Conservation (phyloP, 2,797 vertebrate species). For the Threskiornis aethiopicus region DNA sequence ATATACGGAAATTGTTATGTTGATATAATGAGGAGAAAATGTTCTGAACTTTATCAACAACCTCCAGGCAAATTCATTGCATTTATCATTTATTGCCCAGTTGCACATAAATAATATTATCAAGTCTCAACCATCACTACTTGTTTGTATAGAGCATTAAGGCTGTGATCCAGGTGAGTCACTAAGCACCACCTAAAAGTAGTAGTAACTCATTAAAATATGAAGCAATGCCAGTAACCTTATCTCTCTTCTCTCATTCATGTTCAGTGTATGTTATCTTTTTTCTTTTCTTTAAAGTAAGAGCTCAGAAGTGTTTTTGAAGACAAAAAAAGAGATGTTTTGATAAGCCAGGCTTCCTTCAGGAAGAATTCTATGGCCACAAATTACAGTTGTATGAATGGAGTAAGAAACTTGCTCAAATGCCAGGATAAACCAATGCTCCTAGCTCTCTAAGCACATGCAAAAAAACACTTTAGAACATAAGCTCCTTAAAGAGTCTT, state of each 20-base stretch:
- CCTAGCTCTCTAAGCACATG: background rate
- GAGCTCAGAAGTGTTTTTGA: background rate
- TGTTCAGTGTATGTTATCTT: background rate
- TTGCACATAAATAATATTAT: background rate
- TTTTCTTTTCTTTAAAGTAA: background rate
- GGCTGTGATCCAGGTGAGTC: background rate
- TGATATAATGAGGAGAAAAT: background rate
- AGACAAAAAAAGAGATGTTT: background rate
- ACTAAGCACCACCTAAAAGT: background rate
- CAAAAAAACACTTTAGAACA: background rate
- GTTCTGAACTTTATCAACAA: background rate
- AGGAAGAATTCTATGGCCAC: constrained; percentile 6
- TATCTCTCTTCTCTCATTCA: background rate
- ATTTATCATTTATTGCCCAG: background rate
- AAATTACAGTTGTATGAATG: background rate
- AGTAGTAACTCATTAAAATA: background rate
- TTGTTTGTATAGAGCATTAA: background rate
- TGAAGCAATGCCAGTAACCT: background rate
- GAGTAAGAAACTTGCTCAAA: background rate
- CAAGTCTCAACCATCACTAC: background rate
- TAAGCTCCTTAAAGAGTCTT: background rate
- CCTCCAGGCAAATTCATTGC: background rate
- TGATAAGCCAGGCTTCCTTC: constrained; percentile 2
- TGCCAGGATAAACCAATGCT: constrained; percentile 28
- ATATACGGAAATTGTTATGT: background rate